Conservation (phyloP, 2,113 vertebrate genomes). For the Cephalopholis sonnerati region DNA sequence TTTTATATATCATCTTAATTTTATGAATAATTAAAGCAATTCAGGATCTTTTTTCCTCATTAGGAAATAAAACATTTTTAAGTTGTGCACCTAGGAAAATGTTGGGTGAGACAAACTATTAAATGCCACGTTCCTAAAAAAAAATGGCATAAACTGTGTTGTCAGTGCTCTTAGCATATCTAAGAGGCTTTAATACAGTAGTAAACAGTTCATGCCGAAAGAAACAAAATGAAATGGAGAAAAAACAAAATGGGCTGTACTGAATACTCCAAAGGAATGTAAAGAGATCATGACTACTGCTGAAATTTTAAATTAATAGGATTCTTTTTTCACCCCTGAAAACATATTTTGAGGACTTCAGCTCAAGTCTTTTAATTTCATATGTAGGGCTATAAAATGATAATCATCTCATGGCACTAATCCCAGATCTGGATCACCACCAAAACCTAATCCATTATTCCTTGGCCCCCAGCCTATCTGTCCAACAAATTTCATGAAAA, state of each 20-base stretch:
- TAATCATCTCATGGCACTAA: conserved; percentile 46
- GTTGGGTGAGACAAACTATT: not conserved
- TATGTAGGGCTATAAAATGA: conserved; percentile 34
- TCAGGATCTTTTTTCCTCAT: not conserved
- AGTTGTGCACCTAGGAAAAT: not conserved
- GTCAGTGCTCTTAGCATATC: not conserved
- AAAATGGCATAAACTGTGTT: not conserved
- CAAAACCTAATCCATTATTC: conserved; percentile 39
- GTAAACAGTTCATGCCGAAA: not conserved
- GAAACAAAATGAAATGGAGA: not conserved
- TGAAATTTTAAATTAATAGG: conserved; percentile 9
- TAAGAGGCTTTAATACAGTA: not conserved
- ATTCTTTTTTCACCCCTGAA: conserved; percentile 4
- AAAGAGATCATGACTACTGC: not conserved
- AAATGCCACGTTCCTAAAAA: conserved; percentile 1
- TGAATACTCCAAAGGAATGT: not conserved
- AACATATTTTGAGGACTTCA: conserved; percentile 13
- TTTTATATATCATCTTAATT: not conserved
- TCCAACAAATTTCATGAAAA: conserved; percentile 16
- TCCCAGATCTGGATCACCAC: conserved; percentile 43
- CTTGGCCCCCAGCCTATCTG: conserved; percentile 13
- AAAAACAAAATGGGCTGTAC: not conserved
- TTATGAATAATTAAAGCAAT: not conserved
- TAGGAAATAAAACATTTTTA: not conserved
- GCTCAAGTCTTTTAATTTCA: conserved; percentile 30